Conservation (phyloP, 2,113 vertebrate species). For the Eonycteris spelaea region DNA sequence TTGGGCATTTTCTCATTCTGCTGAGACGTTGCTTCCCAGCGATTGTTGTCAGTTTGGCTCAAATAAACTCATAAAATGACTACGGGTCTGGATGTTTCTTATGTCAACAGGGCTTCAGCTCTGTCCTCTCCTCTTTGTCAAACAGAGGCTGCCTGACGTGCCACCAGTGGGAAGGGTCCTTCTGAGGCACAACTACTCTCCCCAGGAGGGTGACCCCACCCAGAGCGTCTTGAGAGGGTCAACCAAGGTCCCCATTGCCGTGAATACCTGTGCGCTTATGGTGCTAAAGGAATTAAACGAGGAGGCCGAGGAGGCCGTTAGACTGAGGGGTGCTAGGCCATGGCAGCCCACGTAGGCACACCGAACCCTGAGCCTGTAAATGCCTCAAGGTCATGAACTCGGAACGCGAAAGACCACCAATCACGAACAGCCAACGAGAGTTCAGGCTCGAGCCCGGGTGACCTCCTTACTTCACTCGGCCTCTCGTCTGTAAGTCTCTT, state of each 20-base stretch:
- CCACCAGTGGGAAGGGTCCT: fast-evolving
- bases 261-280: fast-evolving
- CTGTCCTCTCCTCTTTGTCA: background rate
- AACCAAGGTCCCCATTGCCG: background rate
- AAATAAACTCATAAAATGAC: background rate
- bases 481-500: background rate
- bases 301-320: background rate
- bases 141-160: fast-evolving
- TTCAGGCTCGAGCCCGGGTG: background rate
- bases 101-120: background rate
- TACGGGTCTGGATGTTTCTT: background rate
- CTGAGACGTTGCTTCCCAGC: background rate
- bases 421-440: background rate
- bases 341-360: background rate
- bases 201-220: background rate
- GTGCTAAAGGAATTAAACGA: background rate
- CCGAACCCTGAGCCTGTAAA: background rate
- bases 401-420: background rate
- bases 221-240: background rate
- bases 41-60: background rate
- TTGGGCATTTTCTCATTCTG: background rate
- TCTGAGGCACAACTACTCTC: background rate
- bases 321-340: background rate
- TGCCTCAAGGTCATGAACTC: background rate
- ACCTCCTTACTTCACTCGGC: background rate